phyloP scores from a whole-genome alignment of 1,140 invertebrate species.

The Zaprionus tsacasi region DNA sequence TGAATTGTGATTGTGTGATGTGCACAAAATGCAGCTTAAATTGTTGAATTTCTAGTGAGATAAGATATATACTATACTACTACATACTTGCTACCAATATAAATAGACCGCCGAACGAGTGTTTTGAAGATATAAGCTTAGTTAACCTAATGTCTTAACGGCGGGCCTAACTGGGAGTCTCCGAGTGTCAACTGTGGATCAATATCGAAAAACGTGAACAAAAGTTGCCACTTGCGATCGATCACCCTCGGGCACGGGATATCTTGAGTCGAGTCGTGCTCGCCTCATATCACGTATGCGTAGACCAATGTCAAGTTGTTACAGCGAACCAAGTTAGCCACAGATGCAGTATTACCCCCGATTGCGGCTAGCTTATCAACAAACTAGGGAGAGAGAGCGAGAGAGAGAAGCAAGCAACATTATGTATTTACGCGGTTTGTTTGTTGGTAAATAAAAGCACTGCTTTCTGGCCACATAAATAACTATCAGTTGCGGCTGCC shows the following conservation, averaged over 20 bases:
- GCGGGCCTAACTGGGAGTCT: conserved; percentile 12
- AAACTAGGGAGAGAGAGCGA: neutral
- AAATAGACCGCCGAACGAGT: conserved; percentile 46
- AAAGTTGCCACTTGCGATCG: conserved; percentile 36
- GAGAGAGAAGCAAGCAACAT: neutral
- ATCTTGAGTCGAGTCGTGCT: neutral
- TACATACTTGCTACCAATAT: neutral
- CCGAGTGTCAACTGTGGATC: conserved; percentile 37
- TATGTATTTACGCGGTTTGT: conserved; percentile 10
- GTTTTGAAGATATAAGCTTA: conserved; percentile 26
- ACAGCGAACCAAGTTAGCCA: conserved; percentile 1
- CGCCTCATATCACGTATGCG: conserved; percentile 43
- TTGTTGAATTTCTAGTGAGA: conserved; percentile 71
- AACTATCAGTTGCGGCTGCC: conserved; percentile 20
- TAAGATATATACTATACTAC: conserved; percentile 58
- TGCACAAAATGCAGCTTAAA: conserved; percentile 75
- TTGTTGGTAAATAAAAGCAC: conserved; percentile 44
- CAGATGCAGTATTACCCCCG: neutral
- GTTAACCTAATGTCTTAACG: conserved; percentile 21
- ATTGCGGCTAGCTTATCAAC: conserved; percentile 30
- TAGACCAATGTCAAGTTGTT: conserved; percentile 41
- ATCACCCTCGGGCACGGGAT: conserved; percentile 14
- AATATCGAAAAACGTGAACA: conserved; percentile 46
- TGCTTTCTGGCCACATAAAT: neutral
- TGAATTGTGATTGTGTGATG: conserved; percentile 52